Conservation (phyloP, 2,888 invertebrate genomes). For the Kryphioiulus occultus region DNA sequence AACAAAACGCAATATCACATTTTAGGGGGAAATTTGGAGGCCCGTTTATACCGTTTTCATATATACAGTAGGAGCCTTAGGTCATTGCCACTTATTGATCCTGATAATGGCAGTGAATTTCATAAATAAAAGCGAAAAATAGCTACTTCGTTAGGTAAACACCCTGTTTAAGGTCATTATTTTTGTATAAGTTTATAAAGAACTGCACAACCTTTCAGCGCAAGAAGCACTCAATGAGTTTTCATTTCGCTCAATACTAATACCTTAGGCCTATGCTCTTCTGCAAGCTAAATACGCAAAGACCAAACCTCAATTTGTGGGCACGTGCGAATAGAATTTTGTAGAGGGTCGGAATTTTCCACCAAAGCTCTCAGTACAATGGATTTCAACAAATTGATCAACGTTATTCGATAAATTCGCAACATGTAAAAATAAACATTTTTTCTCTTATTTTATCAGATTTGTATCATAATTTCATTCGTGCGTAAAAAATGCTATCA, state of each 20-base stretch:
- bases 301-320: neutral
- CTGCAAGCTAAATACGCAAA: neutral
- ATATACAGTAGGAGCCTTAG: neutral
- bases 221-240: neutral
- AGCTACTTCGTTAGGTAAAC: neutral
- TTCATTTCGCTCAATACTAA: neutral
- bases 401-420: neutral
- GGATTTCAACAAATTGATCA: too few species aligned
- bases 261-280: neutral
- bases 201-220: neutral
- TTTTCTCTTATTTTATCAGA: too few species aligned
- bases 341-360: neutral
- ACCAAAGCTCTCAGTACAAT: neutral
- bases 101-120: neutral
- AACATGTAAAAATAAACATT: neutral
- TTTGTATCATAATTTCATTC: too few species aligned
- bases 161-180: neutral
- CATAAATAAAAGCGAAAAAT: neutral
- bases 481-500: too few species aligned
- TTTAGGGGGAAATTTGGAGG: neutral
- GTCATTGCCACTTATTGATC: slow-evolving; percentile 2
- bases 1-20: neutral
- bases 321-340: neutral
- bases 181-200: neutral
- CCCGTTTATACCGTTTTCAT: neutral